A percentile compares a stretch with the other conserved stretches of the same genome.
Evolutionary conservation across 2,113 vertebrate species (phyloP).

Genomic region (Gnathonemus echidnorhynchus): DNA sequence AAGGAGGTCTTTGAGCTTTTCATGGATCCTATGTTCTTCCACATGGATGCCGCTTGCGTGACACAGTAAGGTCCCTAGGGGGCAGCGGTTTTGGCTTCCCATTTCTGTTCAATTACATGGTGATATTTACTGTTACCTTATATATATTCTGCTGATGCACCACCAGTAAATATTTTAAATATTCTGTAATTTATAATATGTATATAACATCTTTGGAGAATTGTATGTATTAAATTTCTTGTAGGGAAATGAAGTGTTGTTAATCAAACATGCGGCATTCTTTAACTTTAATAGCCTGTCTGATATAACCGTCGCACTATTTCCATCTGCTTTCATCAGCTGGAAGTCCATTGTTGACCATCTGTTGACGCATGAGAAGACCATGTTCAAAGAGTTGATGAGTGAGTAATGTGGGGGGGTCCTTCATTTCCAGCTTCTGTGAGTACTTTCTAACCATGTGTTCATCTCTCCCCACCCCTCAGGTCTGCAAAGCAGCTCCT

Average conservation of each 20-base stretch:
- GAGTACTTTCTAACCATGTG: not conserved
- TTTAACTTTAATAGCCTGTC: not conserved
- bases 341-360: conserved; percentile 94
- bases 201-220: not conserved
- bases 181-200: not conserved
- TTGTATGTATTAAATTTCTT: not conserved
- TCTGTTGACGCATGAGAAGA: conserved; percentile 93
- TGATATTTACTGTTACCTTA: not conserved
- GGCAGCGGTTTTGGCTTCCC: not conserved
- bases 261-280: not conserved
- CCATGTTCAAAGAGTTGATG: conserved; percentile 98
- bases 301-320: not conserved
- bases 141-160: not conserved
- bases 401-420: conserved; percentile 70
- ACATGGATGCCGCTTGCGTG: conserved; percentile 81
- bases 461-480: conserved; percentile 11
- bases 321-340: conserved; percentile 48
- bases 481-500: conserved; percentile 89
- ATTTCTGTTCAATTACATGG: not conserved
- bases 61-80: conserved; percentile 62
- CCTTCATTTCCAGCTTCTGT: not conserved
- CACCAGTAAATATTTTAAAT: not conserved
- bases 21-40: conserved; percentile 92
- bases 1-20: conserved; percentile 90
- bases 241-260: not conserved